Evolutionary conservation across 2,888 invertebrate species (phyloP).

Genomic region (Calliopum simillimum): DNA sequence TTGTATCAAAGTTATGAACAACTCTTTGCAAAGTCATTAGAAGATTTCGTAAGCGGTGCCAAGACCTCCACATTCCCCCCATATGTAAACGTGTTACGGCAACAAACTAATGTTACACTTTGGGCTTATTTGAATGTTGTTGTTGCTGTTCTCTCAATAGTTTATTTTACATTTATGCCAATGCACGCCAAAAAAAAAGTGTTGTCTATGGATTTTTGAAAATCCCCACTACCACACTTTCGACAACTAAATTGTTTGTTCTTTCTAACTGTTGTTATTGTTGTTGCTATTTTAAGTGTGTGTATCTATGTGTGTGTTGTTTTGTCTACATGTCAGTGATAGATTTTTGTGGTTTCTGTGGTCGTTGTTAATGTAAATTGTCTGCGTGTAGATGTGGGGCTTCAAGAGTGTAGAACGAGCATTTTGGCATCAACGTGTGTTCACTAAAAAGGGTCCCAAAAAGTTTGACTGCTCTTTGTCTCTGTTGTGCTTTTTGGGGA

Average conservation of each 20-base stretch:
- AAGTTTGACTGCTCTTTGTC: no score
- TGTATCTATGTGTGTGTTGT: not conserved
- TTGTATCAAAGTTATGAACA: no score
- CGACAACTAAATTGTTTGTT: constrained; percentile 6
- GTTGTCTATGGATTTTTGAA: not conserved
- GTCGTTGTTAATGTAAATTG: constrained; percentile 19
- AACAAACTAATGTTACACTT: not conserved
- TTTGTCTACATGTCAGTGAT: constrained; percentile 32
- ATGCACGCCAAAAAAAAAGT: constrained; percentile 18
- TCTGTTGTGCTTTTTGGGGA: no score
- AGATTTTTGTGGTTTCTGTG: constrained; percentile 36
- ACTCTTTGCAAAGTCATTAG: no score
- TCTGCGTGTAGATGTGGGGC: not conserved
- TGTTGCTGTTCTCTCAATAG: not conserved
- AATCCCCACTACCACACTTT: constrained; percentile 11
- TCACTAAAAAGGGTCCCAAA: no score
- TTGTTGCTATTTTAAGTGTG: not conserved
- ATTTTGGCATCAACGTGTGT: no score
- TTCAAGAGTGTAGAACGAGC: no score
- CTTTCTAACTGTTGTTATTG: constrained; percentile 7
- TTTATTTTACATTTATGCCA: constrained; percentile 25
- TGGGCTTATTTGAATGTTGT: not conserved
- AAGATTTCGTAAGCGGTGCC: no score
- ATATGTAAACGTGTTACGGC: no score
- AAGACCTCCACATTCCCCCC: no score